Evolutionary conservation across 2,888 invertebrate genomes (phyloP).

Genomic region (Gortyna flavago): DNA sequence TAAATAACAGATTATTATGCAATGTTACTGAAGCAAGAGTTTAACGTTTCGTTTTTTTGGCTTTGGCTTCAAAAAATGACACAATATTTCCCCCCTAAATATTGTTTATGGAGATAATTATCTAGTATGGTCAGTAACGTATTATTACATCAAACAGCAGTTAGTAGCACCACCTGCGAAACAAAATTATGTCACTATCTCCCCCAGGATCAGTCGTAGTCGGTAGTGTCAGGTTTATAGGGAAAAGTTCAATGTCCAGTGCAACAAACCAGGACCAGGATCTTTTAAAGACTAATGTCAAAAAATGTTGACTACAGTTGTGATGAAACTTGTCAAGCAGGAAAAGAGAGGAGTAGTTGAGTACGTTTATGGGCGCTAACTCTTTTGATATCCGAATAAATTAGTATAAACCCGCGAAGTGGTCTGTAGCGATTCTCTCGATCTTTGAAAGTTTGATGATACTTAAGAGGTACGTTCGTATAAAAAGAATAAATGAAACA

Average conservation of each 20-base stretch:
- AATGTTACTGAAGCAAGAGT: slow-evolving; percentile 11
- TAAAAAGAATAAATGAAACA: slow-evolving; percentile 9
- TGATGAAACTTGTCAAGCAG: slow-evolving; percentile 23
- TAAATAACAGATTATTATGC: slow-evolving; percentile 20
- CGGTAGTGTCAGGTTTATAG: not conserved
- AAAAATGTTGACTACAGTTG: not conserved
- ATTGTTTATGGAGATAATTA: slow-evolving; percentile 15
- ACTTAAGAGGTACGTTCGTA: not conserved
- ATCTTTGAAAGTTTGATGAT: slow-evolving; percentile 22
- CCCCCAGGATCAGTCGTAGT: slow-evolving; percentile 43
- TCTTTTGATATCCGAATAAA: slow-evolving; percentile 38
- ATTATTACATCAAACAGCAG: slow-evolving; percentile 29
- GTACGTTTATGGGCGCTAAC: slow-evolving; percentile 15
- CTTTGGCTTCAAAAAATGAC: slow-evolving; percentile 7
- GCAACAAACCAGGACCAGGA: not conserved
- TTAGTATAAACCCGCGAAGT: slow-evolving; percentile 48
- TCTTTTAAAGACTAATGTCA: not conserved
- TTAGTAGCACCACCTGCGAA: slow-evolving; percentile 40
- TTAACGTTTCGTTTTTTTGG: not conserved
- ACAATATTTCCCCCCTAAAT: slow-evolving; percentile 11
- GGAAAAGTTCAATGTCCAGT: not conserved
- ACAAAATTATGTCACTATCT: slow-evolving; percentile 48
- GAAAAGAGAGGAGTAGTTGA: slow-evolving; percentile 27
- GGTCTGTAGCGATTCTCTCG: slow-evolving; percentile 26
- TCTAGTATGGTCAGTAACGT: slow-evolving; percentile 13